Base-by-base conservation (phyloP, 2,113 vertebrate genomes). In the Pionites leucogaster region DNA sequence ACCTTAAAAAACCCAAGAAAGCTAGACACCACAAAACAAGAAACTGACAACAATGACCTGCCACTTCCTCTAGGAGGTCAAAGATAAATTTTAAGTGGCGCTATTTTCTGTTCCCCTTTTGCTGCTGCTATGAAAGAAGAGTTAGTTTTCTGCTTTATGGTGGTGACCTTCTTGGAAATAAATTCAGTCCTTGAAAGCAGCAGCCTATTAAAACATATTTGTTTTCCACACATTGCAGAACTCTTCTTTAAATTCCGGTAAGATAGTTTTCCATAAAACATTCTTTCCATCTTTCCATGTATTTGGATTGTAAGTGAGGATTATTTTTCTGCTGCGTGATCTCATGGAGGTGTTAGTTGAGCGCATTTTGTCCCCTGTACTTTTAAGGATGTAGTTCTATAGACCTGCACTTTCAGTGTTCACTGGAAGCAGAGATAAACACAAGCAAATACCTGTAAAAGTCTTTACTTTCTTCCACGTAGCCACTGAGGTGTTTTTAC, bases 101-200 rank as follows among this genome's bases (percentile, higher is more conserved):
- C 22, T 89, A 5, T 95, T 93, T 95, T 90, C 42, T 47, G 50
- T 92, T 96, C 70, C 77, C 7, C 13, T 92, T 85, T 90, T 92
- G 79, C 88, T 65, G 41, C 27, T n/a, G 35, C 55, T 96, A 77
- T 72, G 78, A 88, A 94, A 46, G 42, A 94, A 88, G 41, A 84
- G 69, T 85, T 88, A 17, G 22, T 88, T 90, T 95, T 80, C 55
- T 81, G 18, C 65, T 91, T 64, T 63, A 86, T 84, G 74, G 42
- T 82, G 67, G 17, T 91, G 74, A 91, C 57, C 33, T 78, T 82
- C 63, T 35, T 88, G 69, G 59, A 92, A 89, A 74, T 74, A 75
- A 88, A 86, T 80, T 47, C n/a, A 90, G 39, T 35, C 23, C 39
- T 47, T 91, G 81, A 71, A 84, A 87, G 44, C 57, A 94, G 47